phyloP scores from a whole-genome alignment of 2,113 vertebrate genomes.

The Macheiramphus alcinus region DNA sequence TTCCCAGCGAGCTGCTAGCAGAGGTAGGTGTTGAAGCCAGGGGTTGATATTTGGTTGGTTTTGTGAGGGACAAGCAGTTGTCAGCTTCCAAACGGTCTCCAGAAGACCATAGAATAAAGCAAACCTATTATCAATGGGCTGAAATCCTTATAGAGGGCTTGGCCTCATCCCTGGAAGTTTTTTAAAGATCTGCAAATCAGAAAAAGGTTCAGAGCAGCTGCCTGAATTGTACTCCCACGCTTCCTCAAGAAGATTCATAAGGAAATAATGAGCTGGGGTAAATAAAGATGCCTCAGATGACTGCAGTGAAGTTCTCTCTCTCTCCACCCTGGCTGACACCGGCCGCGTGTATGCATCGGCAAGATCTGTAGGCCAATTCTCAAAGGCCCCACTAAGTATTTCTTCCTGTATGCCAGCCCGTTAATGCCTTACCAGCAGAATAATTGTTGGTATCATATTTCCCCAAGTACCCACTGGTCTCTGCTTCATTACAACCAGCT shows the following conservation, averaged over 20 bases:
- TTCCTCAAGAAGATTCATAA: not conserved
- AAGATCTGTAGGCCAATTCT: not conserved
- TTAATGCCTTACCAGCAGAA: slow-evolving; percentile 24
- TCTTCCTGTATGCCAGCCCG: not conserved
- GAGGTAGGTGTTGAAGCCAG: not conserved
- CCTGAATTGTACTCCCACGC: not conserved
- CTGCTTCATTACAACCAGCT: not conserved
- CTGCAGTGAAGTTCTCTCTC: not conserved
- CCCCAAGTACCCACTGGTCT: not conserved
- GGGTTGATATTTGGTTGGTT: not conserved
- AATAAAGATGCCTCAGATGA: not conserved
- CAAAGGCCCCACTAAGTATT: not conserved
- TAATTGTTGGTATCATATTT: not conserved
- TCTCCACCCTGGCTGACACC: not conserved
- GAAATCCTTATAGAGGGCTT: not conserved
- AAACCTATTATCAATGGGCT: not conserved
- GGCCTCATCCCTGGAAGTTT: not conserved
- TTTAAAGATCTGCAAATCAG: not conserved
- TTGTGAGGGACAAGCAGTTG: not conserved
- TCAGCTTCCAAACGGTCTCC: not conserved
- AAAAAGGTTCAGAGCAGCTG: not conserved
- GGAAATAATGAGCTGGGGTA: not conserved
- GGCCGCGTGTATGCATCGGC: rapidly evolving
- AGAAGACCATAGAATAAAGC: not conserved
- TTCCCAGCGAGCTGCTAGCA: not conserved